Base-by-base conservation (phyloP, 2,888 invertebrate genomes). In the Calameuta pallipes region DNA sequence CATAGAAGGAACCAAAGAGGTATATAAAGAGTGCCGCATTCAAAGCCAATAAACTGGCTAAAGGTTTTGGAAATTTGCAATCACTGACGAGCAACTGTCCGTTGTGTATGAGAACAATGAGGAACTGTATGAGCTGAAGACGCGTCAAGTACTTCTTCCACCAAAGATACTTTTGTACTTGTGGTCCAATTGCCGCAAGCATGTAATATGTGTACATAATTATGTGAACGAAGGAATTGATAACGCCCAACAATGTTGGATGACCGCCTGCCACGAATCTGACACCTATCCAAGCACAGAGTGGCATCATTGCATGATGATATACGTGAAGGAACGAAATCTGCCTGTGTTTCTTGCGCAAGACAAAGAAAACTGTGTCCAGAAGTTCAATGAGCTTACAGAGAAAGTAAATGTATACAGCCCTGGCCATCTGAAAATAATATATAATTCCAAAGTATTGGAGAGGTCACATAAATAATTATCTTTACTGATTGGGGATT, bases 181-280 rank as follows among this genome's bases (percentile, higher is more conserved):
- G 93, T 0, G 98, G 98, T 9, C 98, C 98, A 80, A 98, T 93
- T 0, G 97, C 97, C 0, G 98, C 94, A 82, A 98, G 93, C 87
- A 98, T 93, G 91, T 98, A 98, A 92, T 98, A 98, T 0, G 94
- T 93, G 92, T 98, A 98, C 98, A 98, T 98, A 80, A 98, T 93
- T 78, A 98, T 94, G 92, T 98, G 98, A 79, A 98, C 96, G 89
- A 97, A 95, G 0, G 97, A 95, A 92, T 98, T 98, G 85, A 98
- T 94, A 81, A 97, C 93, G 0, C 97, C 97, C 35, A 98, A 95
- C 1, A 98, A 94, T 0, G 98, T 96, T 30, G 96, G 96, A 89
- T 98, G 98, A 36, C 97, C 98, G 90, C 97, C 96, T 90, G 97
- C 95, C 78, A 96, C 92, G 89, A 95, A 97, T 90, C 96, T 96